phyloP scores from a whole-genome alignment of 2,888 invertebrate genomes.

The Drosophila lutescens region DNA sequence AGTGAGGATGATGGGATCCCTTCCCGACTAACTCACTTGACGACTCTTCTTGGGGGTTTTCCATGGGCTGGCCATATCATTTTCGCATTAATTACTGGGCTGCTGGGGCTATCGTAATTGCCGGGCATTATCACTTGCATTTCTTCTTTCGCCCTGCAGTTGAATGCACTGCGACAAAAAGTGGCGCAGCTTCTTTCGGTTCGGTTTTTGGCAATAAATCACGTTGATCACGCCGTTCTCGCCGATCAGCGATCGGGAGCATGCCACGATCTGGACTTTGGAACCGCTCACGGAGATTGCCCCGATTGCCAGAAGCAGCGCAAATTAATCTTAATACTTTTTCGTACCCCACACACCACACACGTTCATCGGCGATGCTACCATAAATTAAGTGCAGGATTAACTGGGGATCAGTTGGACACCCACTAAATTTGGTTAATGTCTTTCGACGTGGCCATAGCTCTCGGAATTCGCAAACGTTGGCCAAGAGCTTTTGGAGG shows the following conservation, averaged over 20 bases:
- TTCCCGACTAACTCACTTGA: conserved; percentile 2
- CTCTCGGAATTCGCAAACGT: conserved; percentile 12
- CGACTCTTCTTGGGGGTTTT: conserved; percentile 69
- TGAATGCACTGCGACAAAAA: conserved; percentile 67
- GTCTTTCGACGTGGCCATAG: conserved; percentile 2
- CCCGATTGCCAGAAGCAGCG: conserved; percentile 43
- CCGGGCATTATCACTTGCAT: conserved; percentile 54
- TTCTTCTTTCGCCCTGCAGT: conserved; percentile 53
- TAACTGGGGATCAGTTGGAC: conserved; percentile 5
- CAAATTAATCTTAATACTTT: conserved; percentile 49
- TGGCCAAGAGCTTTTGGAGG: conserved; percentile 18
- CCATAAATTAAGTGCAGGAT: conserved; percentile 32
- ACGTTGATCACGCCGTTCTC: conserved; percentile 15
- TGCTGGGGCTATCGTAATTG: conserved; percentile 49
- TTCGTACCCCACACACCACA: neutral
- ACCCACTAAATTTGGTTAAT: conserved; percentile 3
- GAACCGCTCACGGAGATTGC: conserved; percentile 64
- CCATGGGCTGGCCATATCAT: conserved; percentile 54
- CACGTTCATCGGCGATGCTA: conserved; percentile 17
- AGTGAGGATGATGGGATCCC: neutral
- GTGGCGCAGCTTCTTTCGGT: conserved; percentile 1
- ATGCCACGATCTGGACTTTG: conserved; percentile 69
- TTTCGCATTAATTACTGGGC: conserved; percentile 50
- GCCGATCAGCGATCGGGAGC: conserved; percentile 63
- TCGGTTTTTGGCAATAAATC: conserved; percentile 41